These are phyloP conservation scores for Rhynchopsitta pachyrhyncha DNA, from an alignment of 2,113 vertebrate genomes.

Conservation along the genomic window DNA sequence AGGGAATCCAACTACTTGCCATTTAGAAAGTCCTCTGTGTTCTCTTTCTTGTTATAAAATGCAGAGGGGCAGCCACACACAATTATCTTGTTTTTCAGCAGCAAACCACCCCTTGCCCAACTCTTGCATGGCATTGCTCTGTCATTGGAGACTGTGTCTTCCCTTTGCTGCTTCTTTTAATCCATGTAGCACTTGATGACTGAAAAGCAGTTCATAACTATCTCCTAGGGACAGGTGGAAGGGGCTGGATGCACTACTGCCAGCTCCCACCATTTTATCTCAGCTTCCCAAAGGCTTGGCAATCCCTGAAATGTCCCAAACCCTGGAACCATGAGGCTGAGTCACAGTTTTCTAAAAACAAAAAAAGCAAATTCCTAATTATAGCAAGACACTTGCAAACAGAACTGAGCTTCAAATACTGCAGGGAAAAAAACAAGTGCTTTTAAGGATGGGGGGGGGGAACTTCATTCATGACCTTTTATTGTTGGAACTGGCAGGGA, in stretches of 20 bases:
- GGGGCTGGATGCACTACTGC: background rate
- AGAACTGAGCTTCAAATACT: background rate
- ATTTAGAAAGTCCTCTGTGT: background rate
- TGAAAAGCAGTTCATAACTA: background rate
- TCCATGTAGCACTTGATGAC: background rate
- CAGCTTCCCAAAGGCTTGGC: background rate
- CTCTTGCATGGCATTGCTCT: accelerated
- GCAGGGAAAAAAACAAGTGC: background rate
- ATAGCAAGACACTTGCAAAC: background rate
- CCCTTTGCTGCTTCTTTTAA: background rate
- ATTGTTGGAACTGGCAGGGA: background rate
- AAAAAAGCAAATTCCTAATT: background rate
- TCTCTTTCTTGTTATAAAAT: too few species aligned
- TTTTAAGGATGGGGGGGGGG: background rate
- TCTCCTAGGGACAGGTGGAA: background rate
- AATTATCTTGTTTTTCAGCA: background rate
- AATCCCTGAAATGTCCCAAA: background rate
- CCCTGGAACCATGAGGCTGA: background rate
- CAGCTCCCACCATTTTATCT: background rate
- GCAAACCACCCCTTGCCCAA: background rate
- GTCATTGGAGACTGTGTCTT: background rate
- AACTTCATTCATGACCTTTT: background rate
- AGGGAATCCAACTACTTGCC: accelerated
- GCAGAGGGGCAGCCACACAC: background rate
- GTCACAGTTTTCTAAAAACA: background rate